Conservation (phyloP, 2,113 vertebrate species). For the Calcarius ornatus region DNA sequence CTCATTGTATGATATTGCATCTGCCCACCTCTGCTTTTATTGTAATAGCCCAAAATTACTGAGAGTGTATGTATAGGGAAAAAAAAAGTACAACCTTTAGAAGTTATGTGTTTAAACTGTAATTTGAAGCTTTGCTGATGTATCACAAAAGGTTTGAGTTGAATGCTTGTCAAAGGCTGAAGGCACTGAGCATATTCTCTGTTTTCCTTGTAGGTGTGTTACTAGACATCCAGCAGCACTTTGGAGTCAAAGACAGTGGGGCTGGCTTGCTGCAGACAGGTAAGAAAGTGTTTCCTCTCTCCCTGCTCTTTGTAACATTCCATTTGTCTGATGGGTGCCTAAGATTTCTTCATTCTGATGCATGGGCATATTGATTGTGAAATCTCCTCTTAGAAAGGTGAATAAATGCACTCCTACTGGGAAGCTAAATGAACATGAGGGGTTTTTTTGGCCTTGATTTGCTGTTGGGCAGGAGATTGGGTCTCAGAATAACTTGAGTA, state of each 20-base stretch:
- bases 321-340: not conserved
- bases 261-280: conserved; percentile 92
- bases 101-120: not conserved
- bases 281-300: conserved; percentile 62
- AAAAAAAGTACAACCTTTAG: not conserved
- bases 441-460: not conserved
- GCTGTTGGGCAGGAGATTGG: not conserved
- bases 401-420: not conserved
- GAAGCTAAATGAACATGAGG: not conserved
- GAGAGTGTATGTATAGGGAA: rapidly evolving
- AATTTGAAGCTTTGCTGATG: not conserved
- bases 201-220: conserved; percentile 80
- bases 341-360: not conserved
- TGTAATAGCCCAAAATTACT: not conserved
- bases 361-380: not conserved
- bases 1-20: not conserved
- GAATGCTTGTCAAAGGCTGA: not conserved
- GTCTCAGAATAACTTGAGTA: not conserved
- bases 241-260: conserved; percentile 81
- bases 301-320: not conserved
- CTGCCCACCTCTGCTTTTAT: not conserved
- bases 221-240: conserved; percentile 89
- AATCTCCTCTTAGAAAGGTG: not conserved
- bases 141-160: not conserved
- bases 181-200: not conserved